Evolutionary conservation across 2,113 vertebrate genomes (phyloP).

Genomic region (Leptocoma aspasia): DNA sequence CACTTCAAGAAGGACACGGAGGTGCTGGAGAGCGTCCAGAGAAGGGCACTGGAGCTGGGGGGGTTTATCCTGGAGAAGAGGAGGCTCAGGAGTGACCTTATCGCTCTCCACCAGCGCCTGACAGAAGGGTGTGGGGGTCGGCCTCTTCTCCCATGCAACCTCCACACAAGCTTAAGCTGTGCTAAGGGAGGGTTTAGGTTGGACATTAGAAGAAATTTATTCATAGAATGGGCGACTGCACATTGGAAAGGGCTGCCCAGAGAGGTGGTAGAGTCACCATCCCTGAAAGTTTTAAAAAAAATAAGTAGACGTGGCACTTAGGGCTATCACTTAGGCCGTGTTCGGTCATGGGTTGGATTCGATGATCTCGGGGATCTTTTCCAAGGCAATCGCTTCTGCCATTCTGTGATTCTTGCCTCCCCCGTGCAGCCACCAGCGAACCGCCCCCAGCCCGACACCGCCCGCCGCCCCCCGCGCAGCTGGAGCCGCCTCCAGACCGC

Average conservation of each 20-base stretch:
- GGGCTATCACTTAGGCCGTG: too few relatives aligned
- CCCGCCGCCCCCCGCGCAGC: background rate
- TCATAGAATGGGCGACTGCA: background rate
- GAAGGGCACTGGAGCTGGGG: too few relatives aligned
- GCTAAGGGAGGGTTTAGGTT: too few relatives aligned
- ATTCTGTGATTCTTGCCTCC: background rate
- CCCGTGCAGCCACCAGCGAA: background rate
- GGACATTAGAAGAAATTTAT: background rate
- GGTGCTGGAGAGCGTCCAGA: accelerated
- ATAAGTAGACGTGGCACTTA: background rate
- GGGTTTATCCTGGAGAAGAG: background rate
- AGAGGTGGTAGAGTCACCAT: too few relatives aligned
- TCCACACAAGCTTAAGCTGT: too few relatives aligned
- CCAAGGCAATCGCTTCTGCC: background rate
- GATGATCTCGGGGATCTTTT: background rate
- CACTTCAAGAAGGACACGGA: accelerated
- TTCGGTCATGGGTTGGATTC: accelerated
- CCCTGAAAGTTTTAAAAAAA: background rate
- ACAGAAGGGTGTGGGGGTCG: accelerated
- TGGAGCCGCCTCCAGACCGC: too few relatives aligned
- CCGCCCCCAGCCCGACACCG: too few relatives aligned
- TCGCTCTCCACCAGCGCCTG: accelerated
- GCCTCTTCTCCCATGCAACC: background rate
- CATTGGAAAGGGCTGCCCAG: background rate
- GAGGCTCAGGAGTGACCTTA: background rate